Evolutionary conservation across 2,888 invertebrate species (phyloP).

Genomic region (Tetrapedia diversipes): DNA sequence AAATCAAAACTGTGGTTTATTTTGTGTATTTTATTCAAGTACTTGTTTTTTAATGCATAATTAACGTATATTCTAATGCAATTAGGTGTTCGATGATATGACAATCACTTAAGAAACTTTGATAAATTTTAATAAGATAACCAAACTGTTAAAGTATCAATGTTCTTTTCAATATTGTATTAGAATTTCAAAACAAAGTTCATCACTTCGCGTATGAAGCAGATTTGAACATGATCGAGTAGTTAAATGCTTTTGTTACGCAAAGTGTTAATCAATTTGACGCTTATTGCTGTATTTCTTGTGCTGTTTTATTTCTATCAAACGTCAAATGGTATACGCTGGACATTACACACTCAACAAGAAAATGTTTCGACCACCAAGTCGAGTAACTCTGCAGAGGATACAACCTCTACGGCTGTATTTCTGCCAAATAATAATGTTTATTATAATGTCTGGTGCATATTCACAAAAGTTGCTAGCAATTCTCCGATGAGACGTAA

Average conservation of each 20-base stretch:
- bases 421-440: conserved; percentile 10
- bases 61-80: not conserved
- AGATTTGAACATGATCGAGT: conserved; percentile 65
- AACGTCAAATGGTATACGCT: conserved; percentile 72
- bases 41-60: not conserved
- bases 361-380: conserved; percentile 65
- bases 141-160: not conserved
- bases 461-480: conserved; percentile 85
- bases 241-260: conserved; percentile 81
- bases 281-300: conserved; percentile 72
- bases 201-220: not conserved
- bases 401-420: not conserved
- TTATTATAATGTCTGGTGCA: conserved; percentile 84
- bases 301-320: conserved; percentile 79
- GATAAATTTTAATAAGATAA: not conserved
- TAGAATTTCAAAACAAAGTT: not conserved
- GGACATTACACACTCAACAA: conserved; percentile 60
- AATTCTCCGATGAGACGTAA: conserved; percentile 84
- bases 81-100: not conserved
- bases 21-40: not conserved
- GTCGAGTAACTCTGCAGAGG: conserved; percentile 12
- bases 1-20: not conserved
- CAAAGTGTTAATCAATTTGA: conserved; percentile 77
- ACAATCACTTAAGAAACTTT: not conserved
- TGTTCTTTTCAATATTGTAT: not conserved